A percentile compares a stretch with the other conserved stretches of the same genome.
phyloP scores from a whole-genome alignment of 2,888 invertebrate species.

The Acanthosoma haemorrhoidale region DNA sequence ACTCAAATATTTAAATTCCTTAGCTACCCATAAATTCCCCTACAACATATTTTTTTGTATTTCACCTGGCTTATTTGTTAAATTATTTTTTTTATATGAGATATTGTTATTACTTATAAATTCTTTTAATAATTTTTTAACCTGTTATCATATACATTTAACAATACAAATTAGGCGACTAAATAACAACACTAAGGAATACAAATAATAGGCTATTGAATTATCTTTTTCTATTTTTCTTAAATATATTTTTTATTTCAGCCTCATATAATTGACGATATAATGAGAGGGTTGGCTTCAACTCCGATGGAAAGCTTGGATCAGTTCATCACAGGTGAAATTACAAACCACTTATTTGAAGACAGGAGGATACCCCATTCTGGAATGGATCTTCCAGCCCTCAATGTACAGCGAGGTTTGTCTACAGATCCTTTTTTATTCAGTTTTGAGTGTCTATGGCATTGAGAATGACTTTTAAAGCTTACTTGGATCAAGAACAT shows the following conservation, averaged over 20 bases:
- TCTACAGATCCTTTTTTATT: not conserved
- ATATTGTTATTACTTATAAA: no score
- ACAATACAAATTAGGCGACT: no score
- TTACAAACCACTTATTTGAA: conserved; percentile 91
- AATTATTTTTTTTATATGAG: no score
- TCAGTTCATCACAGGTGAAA: conserved; percentile 89
- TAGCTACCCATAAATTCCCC: not conserved
- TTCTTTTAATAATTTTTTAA: no score
- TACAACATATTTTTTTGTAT: not conserved
- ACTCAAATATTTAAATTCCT: not conserved
- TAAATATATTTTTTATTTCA: conserved; percentile 47
- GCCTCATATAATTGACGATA: conserved; percentile 75
- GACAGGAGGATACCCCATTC: conserved; percentile 83
- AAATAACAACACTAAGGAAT: no score
- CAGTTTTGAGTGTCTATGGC: not conserved
- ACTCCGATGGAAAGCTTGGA: conserved; percentile 91
- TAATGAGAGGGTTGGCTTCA: conserved; percentile 75
- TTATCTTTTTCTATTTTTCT: no score
- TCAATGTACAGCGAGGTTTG: conserved; percentile 74
- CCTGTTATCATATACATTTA: no score
- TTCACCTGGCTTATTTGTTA: not conserved
- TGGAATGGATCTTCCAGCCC: conserved; percentile 84
- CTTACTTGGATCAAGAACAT: not conserved
- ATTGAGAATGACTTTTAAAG: not conserved
- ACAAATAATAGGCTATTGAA: no score